Evolutionary conservation across 1,140 invertebrate species (phyloP).

Genomic region (Aphelenchoides fujianensis): DNA sequence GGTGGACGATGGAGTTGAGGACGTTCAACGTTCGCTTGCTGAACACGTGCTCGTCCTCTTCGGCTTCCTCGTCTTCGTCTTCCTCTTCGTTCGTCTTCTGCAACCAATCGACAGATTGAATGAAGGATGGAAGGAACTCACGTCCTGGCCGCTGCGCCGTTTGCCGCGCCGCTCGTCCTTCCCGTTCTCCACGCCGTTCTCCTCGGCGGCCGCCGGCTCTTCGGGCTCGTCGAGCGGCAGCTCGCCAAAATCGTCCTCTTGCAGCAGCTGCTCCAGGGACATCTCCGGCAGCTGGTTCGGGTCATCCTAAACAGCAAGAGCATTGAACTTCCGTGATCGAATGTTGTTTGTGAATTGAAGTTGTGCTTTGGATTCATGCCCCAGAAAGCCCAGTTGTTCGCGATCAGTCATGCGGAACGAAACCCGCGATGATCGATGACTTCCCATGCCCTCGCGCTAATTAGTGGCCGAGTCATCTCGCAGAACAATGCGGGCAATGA

Average conservation of each 20-base stretch:
- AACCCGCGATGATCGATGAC: too few relatives aligned
- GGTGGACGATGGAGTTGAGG: conserved; percentile 38
- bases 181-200: conserved; percentile 7
- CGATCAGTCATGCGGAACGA: too few relatives aligned
- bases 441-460: too few relatives aligned
- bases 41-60: conserved; percentile 49
- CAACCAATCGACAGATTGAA: neutral
- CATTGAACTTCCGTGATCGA: too few relatives aligned
- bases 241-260: neutral
- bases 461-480: too few relatives aligned
- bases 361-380: too few relatives aligned
- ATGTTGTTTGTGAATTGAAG: too few relatives aligned
- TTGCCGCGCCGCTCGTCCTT: neutral
- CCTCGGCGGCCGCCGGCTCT: neutral
- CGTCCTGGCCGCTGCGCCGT: conserved; percentile 6
- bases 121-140: neutral
- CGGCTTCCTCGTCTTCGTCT: conserved; percentile 35
- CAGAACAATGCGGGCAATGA: too few relatives aligned
- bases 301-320: neutral
- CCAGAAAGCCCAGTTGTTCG: neutral
- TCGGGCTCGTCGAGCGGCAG: neutral
- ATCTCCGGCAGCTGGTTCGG: conserved; percentile 2
- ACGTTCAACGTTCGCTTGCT: conserved; percentile 44
- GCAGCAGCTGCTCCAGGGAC: neutral
- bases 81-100: conserved; percentile 5